Base-by-base conservation (phyloP, 2,113 vertebrate species). In the Ctenomys sociabilis region DNA sequence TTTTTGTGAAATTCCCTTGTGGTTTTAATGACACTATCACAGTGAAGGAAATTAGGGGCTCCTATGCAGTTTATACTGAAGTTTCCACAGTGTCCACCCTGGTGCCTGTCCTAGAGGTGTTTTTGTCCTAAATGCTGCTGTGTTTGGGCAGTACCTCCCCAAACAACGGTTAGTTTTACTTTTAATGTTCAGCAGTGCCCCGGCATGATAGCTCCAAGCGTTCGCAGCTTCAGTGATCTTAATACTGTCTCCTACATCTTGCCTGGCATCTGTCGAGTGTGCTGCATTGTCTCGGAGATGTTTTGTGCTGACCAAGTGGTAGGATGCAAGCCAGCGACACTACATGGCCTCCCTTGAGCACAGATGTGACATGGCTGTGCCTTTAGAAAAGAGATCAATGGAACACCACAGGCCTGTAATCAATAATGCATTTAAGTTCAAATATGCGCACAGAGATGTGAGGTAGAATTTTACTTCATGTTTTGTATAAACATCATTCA, bases 381-480 rank as follows among this genome's bases (percentile, higher is more conserved):
- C 24, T 84, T 91, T 93, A 57, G 68, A 70, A 92, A 88, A 93
- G 37, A 95, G 45, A 83, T 87, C 85, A 84, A 49, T 77, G 32
- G 87, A 84, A n/a, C 91, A 70, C 14, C 43, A 11, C 12, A 82
- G 14, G 73, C 78, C 85, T 96, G 43, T 95, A 72, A 90, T 84
- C 80, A 82, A 54, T 92, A 86, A 75, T 93, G 85, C 49, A 75
- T 89, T 75, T 93, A 68, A 80, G 59, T 86, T 93, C 86, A 96
- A 22, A 94, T 86, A 81, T 80, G n/a, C 88, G 84, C 32, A 7
- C 32, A 90, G 72, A 59, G 70, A 84, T 91, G 13, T 70, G 88
- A 88, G 68, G 28, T 82, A 5, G 54, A 89, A 63, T 92, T 96
- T 88, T 54, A 64, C 85, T 95, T 91, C 54, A 63, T 90, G 81